Evolutionary conservation across 2,888 invertebrate genomes (phyloP).

Genomic region (Microctonus aethiopoides): DNA sequence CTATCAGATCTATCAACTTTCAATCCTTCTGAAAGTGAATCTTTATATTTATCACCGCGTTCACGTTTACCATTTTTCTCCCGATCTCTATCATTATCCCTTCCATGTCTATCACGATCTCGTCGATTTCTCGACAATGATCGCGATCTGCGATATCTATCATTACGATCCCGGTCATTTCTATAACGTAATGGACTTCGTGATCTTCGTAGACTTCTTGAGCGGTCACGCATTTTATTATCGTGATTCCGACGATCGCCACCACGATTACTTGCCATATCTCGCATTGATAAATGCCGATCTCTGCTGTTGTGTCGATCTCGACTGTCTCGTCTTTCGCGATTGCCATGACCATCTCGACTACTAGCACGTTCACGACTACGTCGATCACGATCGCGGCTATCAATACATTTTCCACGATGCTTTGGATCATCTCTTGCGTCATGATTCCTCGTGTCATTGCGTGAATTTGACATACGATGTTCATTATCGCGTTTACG

Average conservation of each 20-base stretch:
- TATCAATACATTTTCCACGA: slow-evolving; percentile 41
- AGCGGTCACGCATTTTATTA: slow-evolving; percentile 53
- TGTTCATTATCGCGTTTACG: slow-evolving; percentile 52
- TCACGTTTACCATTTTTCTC: slow-evolving; percentile 64
- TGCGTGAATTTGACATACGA: slow-evolving; percentile 49
- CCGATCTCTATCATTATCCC: slow-evolving; percentile 64
- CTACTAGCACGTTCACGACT: slow-evolving; percentile 41
- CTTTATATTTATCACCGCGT: slow-evolving; percentile 74
- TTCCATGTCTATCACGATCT: slow-evolving; percentile 61
- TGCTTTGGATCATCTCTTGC: slow-evolving; percentile 43
- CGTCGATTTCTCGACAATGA: slow-evolving; percentile 55
- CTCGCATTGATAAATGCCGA: slow-evolving; percentile 63
- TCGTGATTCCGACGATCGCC: slow-evolving; percentile 60
- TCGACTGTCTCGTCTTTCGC: slow-evolving; percentile 53
- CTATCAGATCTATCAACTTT: slow-evolving; percentile 75
- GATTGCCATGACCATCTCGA: slow-evolving; percentile 41
- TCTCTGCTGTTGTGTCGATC: slow-evolving; percentile 48
- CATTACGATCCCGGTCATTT: slow-evolving; percentile 57
- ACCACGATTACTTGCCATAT: slow-evolving; percentile 60
- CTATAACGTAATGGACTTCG: slow-evolving; percentile 55
- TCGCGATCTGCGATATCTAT: slow-evolving; percentile 57
- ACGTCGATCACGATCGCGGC: slow-evolving; percentile 38
- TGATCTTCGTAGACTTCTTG: slow-evolving; percentile 60
- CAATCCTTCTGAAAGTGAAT: slow-evolving; percentile 83
- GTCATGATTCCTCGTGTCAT: slow-evolving; percentile 51